Percentiles rank a stretch among this genome's conserved stretches.
These are phyloP conservation scores for Sarcophaga peregrina DNA, from an alignment of 1,140 invertebrate genomes.

Conservation along the genomic window DNA sequence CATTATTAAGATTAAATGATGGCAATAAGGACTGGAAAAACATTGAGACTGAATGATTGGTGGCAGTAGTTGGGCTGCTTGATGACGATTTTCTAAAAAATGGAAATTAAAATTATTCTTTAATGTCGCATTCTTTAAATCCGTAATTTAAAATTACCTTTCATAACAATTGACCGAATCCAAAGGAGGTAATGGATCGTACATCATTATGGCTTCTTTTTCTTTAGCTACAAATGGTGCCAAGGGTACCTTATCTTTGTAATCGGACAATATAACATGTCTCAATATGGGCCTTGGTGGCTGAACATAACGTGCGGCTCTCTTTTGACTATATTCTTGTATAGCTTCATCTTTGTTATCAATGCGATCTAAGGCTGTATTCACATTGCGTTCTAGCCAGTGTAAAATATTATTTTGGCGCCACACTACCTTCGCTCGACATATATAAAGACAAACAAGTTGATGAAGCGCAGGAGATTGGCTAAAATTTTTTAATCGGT, in stretches of 20 bases:
- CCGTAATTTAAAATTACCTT: slow-evolving; percentile 50
- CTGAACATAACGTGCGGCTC: slow-evolving; percentile 66
- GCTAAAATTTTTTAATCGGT: slow-evolving; percentile 63
- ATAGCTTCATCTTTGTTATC: slow-evolving; percentile 75
- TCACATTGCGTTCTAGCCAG: slow-evolving; percentile 82
- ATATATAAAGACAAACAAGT: slow-evolving; percentile 79
- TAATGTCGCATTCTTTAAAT: background rate
- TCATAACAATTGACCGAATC: slow-evolving; percentile 81
- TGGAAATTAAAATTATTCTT: background rate
- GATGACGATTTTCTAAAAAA: slow-evolving; percentile 66
- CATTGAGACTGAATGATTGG: slow-evolving; percentile 68
- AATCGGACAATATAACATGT: slow-evolving; percentile 84
- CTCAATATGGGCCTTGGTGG: slow-evolving; percentile 80
- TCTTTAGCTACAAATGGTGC: slow-evolving; percentile 63
- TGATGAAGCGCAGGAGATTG: slow-evolving; percentile 76
- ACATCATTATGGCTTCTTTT: slow-evolving; percentile 72
- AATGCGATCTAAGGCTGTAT: slow-evolving; percentile 74
- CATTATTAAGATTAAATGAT: slow-evolving; percentile 69
- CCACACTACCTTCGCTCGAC: slow-evolving; percentile 81
- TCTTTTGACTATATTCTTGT: slow-evolving; percentile 73
- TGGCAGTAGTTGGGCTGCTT: slow-evolving; percentile 61
- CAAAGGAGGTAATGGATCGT: slow-evolving; percentile 78
- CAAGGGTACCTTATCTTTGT: slow-evolving; percentile 73
- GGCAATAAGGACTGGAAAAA: slow-evolving; percentile 77
- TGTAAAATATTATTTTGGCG: slow-evolving; percentile 79